Conservation (phyloP, 1,140 invertebrate species). For the Trinorchestia longiramus region DNA sequence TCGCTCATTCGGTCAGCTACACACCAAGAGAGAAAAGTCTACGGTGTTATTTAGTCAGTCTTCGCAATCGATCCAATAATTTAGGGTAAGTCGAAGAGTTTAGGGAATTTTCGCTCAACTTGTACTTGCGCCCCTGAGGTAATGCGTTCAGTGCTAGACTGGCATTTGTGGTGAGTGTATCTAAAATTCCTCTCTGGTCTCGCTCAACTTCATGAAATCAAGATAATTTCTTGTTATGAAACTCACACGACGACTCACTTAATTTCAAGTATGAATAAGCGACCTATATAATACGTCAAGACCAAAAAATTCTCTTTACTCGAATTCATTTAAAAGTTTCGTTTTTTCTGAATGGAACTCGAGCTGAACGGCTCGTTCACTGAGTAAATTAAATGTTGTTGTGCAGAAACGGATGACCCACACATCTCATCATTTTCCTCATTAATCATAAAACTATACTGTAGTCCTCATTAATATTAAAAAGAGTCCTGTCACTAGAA, state of each 20-base stretch:
- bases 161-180: not conserved
- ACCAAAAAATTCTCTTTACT: not conserved
- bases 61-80: conserved; percentile 86
- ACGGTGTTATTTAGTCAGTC: conserved; percentile 93
- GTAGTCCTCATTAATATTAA: not conserved
- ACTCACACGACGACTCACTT: not conserved
- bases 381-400: not conserved
- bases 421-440: too few species aligned
- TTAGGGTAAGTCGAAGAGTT: conserved; percentile 81
- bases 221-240: not conserved
- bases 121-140: conserved; percentile 52
- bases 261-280: not conserved
- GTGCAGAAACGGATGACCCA: not conserved
- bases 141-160: conserved; percentile 31
- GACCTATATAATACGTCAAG: not conserved
- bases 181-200: not conserved
- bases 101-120: conserved; percentile 51
- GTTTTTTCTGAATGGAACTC: conserved; percentile 33
- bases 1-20: not conserved
- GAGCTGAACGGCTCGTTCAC: not conserved
- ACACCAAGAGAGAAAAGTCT: conserved; percentile 71
- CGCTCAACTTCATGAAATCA: not conserved
- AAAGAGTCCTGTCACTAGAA: not conserved
- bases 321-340: not conserved
- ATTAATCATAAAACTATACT: not conserved